phyloP scores from a whole-genome alignment of 2,113 vertebrate genomes.

The Neotragus pygmaeus region DNA sequence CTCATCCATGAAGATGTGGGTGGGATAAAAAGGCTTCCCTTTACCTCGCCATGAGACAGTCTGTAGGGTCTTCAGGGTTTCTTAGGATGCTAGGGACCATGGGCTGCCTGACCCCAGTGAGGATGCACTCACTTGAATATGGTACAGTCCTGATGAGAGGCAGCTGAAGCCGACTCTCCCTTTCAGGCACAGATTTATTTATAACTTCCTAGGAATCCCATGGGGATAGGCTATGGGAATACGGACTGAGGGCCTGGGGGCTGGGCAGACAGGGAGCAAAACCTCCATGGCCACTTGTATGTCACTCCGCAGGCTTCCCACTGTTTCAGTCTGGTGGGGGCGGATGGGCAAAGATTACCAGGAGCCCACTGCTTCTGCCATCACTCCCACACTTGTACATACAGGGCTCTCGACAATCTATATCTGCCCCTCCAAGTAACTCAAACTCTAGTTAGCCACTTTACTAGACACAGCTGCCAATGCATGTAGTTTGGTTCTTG shows the following conservation, averaged over 20 bases:
- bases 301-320: background rate
- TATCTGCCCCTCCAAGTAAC: background rate
- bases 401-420: background rate
- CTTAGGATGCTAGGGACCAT: background rate
- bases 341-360: background rate
- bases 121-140: background rate
- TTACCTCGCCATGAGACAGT: background rate
- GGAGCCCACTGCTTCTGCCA: background rate
- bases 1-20: background rate
- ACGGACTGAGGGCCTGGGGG: background rate
- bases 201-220: slow-evolving; percentile 1
- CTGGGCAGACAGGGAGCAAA: background rate
- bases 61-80: background rate
- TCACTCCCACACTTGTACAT: background rate
- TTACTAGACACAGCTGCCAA: background rate
- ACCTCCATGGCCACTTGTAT: background rate
- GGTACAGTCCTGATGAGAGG: background rate
- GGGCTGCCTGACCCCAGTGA: background rate
- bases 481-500: background rate
- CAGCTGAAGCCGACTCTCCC: background rate
- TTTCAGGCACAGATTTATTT: background rate
- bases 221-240: background rate
- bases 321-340: background rate
- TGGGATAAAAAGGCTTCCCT: background rate
- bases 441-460: background rate